Conservation (phyloP, 2,888 invertebrate genomes). For the Perizoma flavofasciatum region DNA sequence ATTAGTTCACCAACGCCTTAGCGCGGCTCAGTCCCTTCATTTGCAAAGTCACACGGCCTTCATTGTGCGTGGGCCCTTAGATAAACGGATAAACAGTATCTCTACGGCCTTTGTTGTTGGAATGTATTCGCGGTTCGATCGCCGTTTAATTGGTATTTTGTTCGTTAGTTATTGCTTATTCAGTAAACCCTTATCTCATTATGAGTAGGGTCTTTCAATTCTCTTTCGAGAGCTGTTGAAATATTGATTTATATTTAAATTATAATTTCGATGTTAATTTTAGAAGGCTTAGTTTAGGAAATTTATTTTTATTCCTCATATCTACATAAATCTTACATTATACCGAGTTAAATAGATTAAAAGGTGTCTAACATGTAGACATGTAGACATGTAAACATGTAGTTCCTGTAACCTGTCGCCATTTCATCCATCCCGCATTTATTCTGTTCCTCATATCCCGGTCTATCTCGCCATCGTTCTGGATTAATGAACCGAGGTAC, state of each 20-base stretch:
- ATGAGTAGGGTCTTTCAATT: conserved; percentile 29
- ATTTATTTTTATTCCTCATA: too few relatives aligned
- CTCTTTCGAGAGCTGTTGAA: conserved; percentile 18
- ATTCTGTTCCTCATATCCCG: too few relatives aligned
- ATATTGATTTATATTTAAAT: conserved; percentile 17
- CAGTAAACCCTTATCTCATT: conserved; percentile 31
- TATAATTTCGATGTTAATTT: conserved; percentile 2
- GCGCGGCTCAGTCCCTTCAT: conserved; percentile 60
- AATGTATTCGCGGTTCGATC: conserved; percentile 51
- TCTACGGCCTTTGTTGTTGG: conserved; percentile 58
- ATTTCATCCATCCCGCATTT: too few relatives aligned
- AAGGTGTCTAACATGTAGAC: too few relatives aligned
- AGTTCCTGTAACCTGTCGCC: too few relatives aligned
- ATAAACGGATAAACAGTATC: conserved; percentile 47
- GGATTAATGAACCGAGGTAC: too few relatives aligned
- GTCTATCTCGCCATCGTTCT: too few relatives aligned
- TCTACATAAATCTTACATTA: too few relatives aligned
- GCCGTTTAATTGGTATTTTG: conserved; percentile 56
- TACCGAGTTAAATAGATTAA: too few relatives aligned
- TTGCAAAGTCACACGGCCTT: conserved; percentile 57
- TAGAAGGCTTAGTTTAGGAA: background rate
- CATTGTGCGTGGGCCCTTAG: conserved; percentile 50
- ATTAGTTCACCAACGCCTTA: conserved; percentile 52
- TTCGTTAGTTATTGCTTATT: conserved; percentile 43
- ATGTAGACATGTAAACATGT: too few relatives aligned